phyloP scores from a whole-genome alignment of 2,888 invertebrate species.

The Lasioglossum morio region DNA sequence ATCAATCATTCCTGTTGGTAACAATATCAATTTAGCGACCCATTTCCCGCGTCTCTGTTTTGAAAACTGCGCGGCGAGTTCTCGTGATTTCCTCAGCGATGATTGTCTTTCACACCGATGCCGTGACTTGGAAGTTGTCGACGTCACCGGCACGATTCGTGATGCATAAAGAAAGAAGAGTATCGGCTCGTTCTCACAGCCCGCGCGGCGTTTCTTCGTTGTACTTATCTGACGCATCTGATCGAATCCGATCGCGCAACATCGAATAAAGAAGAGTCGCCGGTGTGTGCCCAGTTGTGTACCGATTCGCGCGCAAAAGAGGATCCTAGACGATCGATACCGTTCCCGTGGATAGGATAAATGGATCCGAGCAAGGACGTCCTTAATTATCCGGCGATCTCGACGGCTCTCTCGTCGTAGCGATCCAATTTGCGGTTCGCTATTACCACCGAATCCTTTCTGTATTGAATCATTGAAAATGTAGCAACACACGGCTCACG shows the following conservation, averaged over 20 bases:
- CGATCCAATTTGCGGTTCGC: constrained; percentile 51
- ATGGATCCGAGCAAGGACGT: constrained; percentile 51
- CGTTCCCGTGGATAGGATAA: constrained; percentile 37
- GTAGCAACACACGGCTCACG: constrained; percentile 54
- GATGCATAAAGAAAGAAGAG: constrained; percentile 41
- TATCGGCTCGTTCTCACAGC: constrained; percentile 1
- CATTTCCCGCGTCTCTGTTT: neutral
- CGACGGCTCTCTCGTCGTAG: constrained; percentile 37
- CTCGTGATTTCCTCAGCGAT: constrained; percentile 3
- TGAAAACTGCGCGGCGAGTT: neutral
- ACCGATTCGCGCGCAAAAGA: neutral
- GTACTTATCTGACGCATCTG: constrained; percentile 36
- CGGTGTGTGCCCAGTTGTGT: neutral
- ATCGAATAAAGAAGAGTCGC: constrained; percentile 30
- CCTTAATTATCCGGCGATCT: constrained; percentile 61
- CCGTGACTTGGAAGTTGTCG: constrained; percentile 10
- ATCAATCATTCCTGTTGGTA: neutral
- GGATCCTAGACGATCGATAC: constrained; percentile 39
- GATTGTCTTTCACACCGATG: constrained; percentile 1
- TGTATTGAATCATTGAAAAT: constrained; percentile 64
- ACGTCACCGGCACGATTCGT: neutral
- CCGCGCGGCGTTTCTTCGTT: constrained; percentile 10
- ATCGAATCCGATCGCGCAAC: constrained; percentile 50
- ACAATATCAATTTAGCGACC: neutral
- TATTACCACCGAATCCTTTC: constrained; percentile 49